These are phyloP conservation scores for Eupithecia subumbrata DNA, from an alignment of 2,888 invertebrate species.

Conservation along the genomic window DNA sequence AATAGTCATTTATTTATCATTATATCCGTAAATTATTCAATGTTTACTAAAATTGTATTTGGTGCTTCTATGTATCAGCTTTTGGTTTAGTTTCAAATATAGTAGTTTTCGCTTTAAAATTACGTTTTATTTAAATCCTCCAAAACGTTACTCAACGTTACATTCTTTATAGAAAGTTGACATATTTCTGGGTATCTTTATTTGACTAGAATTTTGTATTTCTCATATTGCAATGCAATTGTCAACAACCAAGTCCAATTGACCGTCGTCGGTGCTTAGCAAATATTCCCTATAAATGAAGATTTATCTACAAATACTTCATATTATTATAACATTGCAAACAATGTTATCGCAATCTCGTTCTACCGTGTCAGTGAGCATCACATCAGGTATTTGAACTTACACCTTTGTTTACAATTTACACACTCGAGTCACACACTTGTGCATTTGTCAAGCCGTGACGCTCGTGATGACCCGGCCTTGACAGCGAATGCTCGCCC, in stretches of 20 bases:
- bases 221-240: background rate
- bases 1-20: constrained; percentile 32
- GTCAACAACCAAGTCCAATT: background rate
- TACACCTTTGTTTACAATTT: constrained; percentile 14
- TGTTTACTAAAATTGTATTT: constrained; percentile 36
- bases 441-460: constrained; percentile 41
- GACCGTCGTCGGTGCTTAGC: background rate
- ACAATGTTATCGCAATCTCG: constrained; percentile 15
- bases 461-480: constrained; percentile 43
- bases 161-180: background rate
- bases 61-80: constrained; percentile 49
- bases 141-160: background rate
- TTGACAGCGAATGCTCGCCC: constrained; percentile 37
- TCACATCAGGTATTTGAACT: constrained; percentile 13
- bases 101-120: constrained; percentile 55
- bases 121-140: constrained; percentile 22
- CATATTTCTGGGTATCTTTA: background rate
- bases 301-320: constrained; percentile 10
- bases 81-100: constrained; percentile 48
- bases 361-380: background rate
- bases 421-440: constrained; percentile 14
- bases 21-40: constrained; percentile 49
- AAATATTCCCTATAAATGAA: background rate
- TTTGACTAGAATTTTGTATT: background rate
- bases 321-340: background rate